Percentiles rank a stretch among this genome's conserved stretches.
phyloP scores from a whole-genome alignment of 2,113 vertebrate genomes.

The Sciurus niger region DNA sequence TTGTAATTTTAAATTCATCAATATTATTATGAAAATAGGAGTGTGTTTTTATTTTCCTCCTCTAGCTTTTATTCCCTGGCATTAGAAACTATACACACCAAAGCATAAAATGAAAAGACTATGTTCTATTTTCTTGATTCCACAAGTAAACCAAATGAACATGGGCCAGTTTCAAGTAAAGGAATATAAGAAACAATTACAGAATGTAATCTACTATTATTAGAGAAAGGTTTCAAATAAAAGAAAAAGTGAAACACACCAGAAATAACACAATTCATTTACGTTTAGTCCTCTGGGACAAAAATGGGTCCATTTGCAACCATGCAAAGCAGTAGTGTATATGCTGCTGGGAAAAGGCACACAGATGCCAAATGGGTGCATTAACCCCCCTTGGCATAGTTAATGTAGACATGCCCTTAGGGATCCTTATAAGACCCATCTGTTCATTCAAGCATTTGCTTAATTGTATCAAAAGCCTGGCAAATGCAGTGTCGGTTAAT shows the following conservation, averaged over 20 bases:
- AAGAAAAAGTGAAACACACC: slow-evolving; percentile 51
- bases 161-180: slow-evolving; percentile 38
- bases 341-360: slow-evolving; percentile 7
- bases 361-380: slow-evolving; percentile 76
- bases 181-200: not conserved
- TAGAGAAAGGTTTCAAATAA: slow-evolving; percentile 10
- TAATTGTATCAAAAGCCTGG: slow-evolving; percentile 82
- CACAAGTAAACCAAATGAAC: slow-evolving; percentile 6
- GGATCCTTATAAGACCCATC: slow-evolving; percentile 80
- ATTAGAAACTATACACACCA: not conserved
- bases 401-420: slow-evolving; percentile 80
- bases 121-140: not conserved
- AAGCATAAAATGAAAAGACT: not conserved
- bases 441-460: slow-evolving; percentile 83
- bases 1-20: not conserved
- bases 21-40: not conserved
- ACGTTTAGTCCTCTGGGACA: slow-evolving; percentile 33
- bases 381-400: slow-evolving; percentile 76
- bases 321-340: not conserved
- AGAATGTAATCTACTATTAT: not conserved
- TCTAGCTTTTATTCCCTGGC: not conserved
- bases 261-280: slow-evolving; percentile 46
- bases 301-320: slow-evolving; percentile 50
- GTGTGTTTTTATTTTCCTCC: not conserved
- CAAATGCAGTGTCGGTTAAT: slow-evolving; percentile 75